A percentile compares a stretch with the other conserved stretches of the same genome.
These are phyloP conservation scores for Drosophila burlai DNA, from an alignment of 1,140 invertebrate genomes.

Conservation along the genomic window DNA sequence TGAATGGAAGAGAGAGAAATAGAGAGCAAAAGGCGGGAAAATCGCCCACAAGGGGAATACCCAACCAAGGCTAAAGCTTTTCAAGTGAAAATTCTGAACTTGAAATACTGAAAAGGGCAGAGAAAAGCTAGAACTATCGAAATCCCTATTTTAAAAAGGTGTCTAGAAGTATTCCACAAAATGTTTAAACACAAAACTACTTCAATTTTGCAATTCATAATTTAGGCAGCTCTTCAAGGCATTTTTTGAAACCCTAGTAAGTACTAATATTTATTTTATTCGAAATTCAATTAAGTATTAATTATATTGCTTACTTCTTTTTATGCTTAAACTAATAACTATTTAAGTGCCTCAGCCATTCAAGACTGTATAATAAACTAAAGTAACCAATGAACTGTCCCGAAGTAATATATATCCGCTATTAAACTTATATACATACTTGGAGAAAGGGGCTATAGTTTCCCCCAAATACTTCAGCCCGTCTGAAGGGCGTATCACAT, in stretches of 20 bases:
- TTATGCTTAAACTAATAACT: no score
- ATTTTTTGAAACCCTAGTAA: background rate
- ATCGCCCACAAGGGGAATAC: conserved; percentile 9
- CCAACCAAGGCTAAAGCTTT: background rate
- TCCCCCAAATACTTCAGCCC: background rate
- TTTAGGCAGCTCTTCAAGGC: background rate
- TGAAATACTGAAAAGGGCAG: background rate
- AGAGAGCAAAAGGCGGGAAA: conserved; percentile 16
- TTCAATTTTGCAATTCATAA: background rate
- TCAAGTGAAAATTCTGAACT: conserved; percentile 23
- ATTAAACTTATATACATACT: background rate
- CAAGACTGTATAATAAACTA: background rate
- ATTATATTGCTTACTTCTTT: background rate
- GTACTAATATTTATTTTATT: no score
- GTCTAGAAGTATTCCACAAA: background rate
- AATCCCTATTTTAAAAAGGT: background rate
- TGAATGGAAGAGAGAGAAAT: no score
- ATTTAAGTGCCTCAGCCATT: background rate
- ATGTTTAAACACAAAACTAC: background rate
- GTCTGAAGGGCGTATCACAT: conserved; percentile 21
- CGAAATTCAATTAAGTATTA: no score
- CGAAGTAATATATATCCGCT: background rate
- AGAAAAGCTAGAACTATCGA: background rate
- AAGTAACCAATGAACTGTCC: background rate
- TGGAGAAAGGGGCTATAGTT: background rate